Percentiles rank a stretch among this genome's conserved stretches.
phyloP scores from a whole-genome alignment of 2,797 vertebrate species.

The Cephalopachus bancanus region DNA sequence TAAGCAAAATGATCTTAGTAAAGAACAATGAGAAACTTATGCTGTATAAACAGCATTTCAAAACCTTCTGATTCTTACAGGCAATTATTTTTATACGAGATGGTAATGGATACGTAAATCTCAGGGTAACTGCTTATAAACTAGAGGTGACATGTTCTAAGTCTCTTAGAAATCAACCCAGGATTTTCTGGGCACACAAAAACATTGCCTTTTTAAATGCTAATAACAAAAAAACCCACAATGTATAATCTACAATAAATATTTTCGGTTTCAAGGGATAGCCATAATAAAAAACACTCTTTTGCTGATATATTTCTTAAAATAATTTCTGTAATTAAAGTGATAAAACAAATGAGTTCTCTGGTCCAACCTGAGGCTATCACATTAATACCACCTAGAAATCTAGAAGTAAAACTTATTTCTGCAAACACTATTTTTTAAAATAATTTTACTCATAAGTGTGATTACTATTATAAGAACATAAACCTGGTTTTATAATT shows the following conservation, averaged over 20 bases:
- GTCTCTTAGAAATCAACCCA: conserved; percentile 64
- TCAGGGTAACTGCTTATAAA: background rate
- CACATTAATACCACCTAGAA: background rate
- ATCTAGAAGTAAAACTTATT: conserved; percentile 51
- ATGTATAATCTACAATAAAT: conserved; percentile 23
- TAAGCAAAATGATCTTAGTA: background rate
- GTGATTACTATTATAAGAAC: conserved; percentile 16
- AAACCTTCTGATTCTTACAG: conserved; percentile 7
- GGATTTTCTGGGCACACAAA: background rate
- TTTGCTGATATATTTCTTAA: conserved; percentile 24
- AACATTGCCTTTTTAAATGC: conserved; percentile 59
- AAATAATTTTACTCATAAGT: conserved; percentile 53
- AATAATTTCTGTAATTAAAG: conserved; percentile 15
- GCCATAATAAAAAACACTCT: conserved; percentile 35
- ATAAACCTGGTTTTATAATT: conserved; percentile 56
- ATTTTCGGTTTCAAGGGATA: conserved; percentile 34
- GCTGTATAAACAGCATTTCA: conserved; percentile 53
- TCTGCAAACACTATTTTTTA: conserved; percentile 26
- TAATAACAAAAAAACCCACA: conserved; percentile 53
- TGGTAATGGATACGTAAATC: background rate
- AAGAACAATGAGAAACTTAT: conserved; percentile 42
- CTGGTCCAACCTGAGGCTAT: background rate
- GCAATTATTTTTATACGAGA: conserved; percentile 48
- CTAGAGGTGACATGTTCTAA: conserved; percentile 13
- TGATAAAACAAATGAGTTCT: background rate